Percentiles rank a stretch among this genome's conserved stretches.
Conservation (phyloP, 2,888 invertebrate species). For the Agrypnus murinus region DNA sequence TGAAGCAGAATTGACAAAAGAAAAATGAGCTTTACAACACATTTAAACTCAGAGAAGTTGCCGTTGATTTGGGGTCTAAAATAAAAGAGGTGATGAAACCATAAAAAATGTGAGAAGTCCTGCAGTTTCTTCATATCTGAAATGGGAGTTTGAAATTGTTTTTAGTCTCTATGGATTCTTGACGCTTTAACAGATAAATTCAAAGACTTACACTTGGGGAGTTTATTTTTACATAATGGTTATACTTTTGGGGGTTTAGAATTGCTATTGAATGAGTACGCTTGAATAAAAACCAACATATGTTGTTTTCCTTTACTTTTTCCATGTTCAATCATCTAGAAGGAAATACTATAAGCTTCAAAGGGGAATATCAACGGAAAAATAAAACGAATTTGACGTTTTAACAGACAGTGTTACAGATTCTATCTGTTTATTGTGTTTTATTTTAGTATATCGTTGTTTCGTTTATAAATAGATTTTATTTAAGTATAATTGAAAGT, state of each 20-base stretch:
- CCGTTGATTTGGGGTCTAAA: conserved; percentile 24
- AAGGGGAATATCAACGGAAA: no score
- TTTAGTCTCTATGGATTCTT: conserved; percentile 28
- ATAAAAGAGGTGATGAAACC: conserved; percentile 34
- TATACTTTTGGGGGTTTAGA: not conserved
- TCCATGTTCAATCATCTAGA: no score
- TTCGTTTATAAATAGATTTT: no score
- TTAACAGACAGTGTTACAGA: no score
- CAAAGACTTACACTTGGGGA: not conserved
- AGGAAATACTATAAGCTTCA: no score
- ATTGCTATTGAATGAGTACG: not conserved
- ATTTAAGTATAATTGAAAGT: no score
- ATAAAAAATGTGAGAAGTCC: conserved; percentile 31
- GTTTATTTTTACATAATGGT: conserved; percentile 30
- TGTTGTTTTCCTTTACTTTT: not conserved
- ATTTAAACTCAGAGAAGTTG: conserved; percentile 12
- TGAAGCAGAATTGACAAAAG: conserved; percentile 35
- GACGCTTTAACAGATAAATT: conserved; percentile 22
- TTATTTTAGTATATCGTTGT: no score
- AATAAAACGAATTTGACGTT: no score
- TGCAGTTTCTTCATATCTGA: conserved; percentile 32
- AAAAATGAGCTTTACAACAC: conserved; percentile 36
- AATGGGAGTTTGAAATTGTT: conserved; percentile 35
- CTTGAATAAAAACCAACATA: not conserved
- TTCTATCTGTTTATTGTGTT: no score